Evolutionary conservation across 2,888 invertebrate genomes (phyloP), one percentile per base, ranked within the genome.

Genomic region (Pachymerium ferrugineum): DNA sequence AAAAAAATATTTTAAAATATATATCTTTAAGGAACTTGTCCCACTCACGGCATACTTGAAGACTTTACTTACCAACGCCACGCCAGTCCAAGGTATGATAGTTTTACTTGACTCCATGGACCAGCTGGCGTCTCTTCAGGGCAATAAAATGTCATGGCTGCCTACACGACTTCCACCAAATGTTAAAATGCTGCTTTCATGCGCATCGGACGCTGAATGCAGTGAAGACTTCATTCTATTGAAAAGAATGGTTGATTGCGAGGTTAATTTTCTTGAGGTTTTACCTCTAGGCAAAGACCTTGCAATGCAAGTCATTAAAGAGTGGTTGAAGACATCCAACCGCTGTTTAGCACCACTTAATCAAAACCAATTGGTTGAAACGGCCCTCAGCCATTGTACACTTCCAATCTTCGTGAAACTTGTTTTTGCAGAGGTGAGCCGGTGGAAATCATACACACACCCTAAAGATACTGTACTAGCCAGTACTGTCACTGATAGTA

Each of bases 1-100:
- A 19, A 47, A 47, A 1, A 47, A 3, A 47, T 3, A 19, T 10
- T 25, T 28, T 10, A 1, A 0, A 16, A 68, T 1, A 68, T 1
- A 19, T 19, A 22, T 22, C 6, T 30, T 70, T 70, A 31, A 72
- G 72, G 72, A 72, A 54, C 47, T 98, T 78, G 96, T 97, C 30
- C 97, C 97, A 0, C 85, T 98, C 38, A 96, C 96, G 5, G 95
- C 95, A 0, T 92, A 97, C 84, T 96, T 98, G 84, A 98, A 98
- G 84, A 92, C 95, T 78, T 86, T 98, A 68, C 84, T 97, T 75
- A 91, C 92, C 6, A 87, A 91, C 82, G 94, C 94, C 0, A 90
- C 87, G 0, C 83, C 86, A 76, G 90, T 92, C 78, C 93, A 94
- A 76, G 97, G 97, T 0, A 85, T 98, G 67, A 87, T 96, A 0